Evolutionary conservation across 2,888 invertebrate genomes (phyloP), one percentile per base, ranked within the genome.

Genomic region (Machimus rusticus): DNA sequence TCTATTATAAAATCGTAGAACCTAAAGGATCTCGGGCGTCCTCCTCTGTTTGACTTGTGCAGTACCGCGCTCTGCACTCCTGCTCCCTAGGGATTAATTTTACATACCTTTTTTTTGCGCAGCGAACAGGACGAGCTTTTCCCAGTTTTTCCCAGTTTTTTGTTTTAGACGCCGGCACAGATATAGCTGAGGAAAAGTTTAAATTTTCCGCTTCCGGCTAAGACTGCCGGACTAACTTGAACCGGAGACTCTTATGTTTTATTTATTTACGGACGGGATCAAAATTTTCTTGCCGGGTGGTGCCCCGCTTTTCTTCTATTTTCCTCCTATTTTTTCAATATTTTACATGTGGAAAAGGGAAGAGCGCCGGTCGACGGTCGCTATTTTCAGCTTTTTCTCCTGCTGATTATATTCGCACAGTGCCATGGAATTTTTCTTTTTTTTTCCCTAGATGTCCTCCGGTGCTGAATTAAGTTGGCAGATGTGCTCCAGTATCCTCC

Each of bases 201-300:
- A 81, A 81, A 81, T 81, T 81, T 81, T 81, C 55, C 46, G 81
- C 81, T 81, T 81, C 81, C 81, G 81, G 81, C 55, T 81, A 81
- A 51, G n/a, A 51, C 55, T 81, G 31, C 31, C 51, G 81, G 28
- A 55, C 81, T 81, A 31, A 55, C 81, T 81, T 81, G 55, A 81
- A 55, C 81, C 81, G 81, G 81, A 81, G 55, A 81, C 55, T 76
- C 76, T 81, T 81, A 55, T 46, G 81, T 81, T 81, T 81, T 81
- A 81, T 81, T 81, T 81, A 81, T 81, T 81, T 34, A 55, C 81
- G 43, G 43, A 81, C 46, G 81, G 28, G 51, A 81, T 55, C 46
- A 81, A 81, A 78, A 43, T 81, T 81, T 81, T 55, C 28, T 81
- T 81, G 28, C 37, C 78, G 28, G 23, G 23, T 66, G 66, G 66